Evolutionary conservation across 2,888 invertebrate genomes (phyloP).

Genomic region (Chaitophorus viminalis): DNA sequence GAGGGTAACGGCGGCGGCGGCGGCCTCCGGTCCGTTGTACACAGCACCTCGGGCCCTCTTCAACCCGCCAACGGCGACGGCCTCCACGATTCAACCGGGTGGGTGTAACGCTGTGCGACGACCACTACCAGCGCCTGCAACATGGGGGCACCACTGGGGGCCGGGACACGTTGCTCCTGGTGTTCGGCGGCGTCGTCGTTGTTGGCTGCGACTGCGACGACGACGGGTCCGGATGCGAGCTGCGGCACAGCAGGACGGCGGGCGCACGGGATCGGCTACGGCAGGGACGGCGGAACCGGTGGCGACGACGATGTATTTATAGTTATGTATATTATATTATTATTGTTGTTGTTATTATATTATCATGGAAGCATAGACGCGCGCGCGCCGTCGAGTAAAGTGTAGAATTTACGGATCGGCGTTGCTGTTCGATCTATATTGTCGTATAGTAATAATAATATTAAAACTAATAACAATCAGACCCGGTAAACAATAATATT

Average conservation of each 20-base stretch:
- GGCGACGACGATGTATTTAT: background rate
- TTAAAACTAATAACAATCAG: too few species aligned
- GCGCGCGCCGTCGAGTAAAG: background rate
- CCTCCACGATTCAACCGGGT: slow-evolving; percentile 62
- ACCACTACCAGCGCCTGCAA: slow-evolving; percentile 55
- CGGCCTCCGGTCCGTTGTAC: slow-evolving; percentile 61
- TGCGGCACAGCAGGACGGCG: background rate
- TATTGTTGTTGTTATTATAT: too few species aligned
- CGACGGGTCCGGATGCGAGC: background rate
- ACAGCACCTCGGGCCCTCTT: slow-evolving; percentile 62
- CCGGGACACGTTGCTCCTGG: background rate
- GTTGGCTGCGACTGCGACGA: background rate
- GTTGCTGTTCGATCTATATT: too few species aligned
- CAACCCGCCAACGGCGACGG: slow-evolving; percentile 62
- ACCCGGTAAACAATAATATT: background rate
- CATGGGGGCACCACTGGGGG: slow-evolving; percentile 47
- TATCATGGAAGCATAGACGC: background rate
- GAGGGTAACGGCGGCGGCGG: slow-evolving; percentile 57
- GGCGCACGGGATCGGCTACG: background rate
- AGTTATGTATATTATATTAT: background rate
- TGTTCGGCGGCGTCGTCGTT: background rate
- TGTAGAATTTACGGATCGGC: background rate
- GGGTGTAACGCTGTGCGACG: slow-evolving; percentile 60
- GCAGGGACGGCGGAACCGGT: background rate
- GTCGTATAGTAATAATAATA: too few species aligned